A percentile compares a stretch with the other conserved stretches of the same genome.
Conservation (phyloP, 1,140 invertebrate genomes). For the Ceratosolen fusciceps region DNA sequence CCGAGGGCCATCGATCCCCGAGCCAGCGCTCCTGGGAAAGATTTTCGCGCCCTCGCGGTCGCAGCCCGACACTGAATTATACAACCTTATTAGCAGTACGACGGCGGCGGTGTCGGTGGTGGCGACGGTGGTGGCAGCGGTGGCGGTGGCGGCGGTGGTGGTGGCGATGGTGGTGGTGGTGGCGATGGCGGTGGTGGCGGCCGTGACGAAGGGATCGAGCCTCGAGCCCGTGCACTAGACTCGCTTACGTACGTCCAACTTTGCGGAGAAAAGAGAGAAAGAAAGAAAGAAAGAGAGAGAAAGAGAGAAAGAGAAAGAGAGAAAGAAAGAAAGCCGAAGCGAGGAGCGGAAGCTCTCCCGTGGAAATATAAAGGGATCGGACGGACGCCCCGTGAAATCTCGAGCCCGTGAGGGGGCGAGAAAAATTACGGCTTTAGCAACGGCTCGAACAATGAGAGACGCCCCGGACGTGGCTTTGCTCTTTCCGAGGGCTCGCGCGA, state of each 20-base stretch:
- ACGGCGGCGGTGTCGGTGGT: neutral
- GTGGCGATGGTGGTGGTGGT: too few relatives aligned
- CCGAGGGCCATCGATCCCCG: too few relatives aligned
- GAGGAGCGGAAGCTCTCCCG: neutral
- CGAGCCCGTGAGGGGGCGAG: constrained; percentile 1
- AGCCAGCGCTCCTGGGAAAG: neutral
- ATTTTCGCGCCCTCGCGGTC: neutral
- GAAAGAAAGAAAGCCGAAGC: neutral
- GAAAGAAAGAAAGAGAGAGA: too few relatives aligned
- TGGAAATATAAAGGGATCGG: neutral
- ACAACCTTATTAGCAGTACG: constrained; percentile 43
- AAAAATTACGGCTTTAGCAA: constrained; percentile 43
- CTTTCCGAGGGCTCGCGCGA: neutral
- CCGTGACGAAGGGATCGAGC: too few relatives aligned
- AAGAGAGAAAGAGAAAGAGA: too few relatives aligned
- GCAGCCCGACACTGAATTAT: constrained; percentile 44
- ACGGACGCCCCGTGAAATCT: constrained; percentile 7
- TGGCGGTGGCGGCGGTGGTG: too few relatives aligned
- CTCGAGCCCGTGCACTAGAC: too few relatives aligned
- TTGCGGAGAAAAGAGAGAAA: neutral
- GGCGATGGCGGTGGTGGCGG: too few relatives aligned
- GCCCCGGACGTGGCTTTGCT: neutral
- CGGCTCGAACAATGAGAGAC: constrained; percentile 36
- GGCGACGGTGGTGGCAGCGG: constrained; percentile 20
- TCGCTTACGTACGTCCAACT: too few relatives aligned